These are phyloP conservation scores for Gracilinanus agilis DNA, from an alignment of 2,113 vertebrate genomes.

Conservation along the genomic window DNA sequence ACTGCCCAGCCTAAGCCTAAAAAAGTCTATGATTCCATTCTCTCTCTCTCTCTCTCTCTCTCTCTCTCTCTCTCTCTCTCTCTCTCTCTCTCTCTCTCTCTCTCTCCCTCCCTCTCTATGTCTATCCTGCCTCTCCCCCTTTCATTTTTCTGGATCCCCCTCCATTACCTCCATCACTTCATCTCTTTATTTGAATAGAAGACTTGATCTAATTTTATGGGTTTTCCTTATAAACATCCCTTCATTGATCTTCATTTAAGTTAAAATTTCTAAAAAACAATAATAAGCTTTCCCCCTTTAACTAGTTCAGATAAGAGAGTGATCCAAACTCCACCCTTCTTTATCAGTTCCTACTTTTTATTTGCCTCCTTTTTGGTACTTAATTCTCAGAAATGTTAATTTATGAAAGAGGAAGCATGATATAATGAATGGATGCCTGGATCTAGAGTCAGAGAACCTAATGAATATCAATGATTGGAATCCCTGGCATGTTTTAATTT, in stretches of 20 bases:
- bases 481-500: neutral
- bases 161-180: neutral
- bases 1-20: neutral
- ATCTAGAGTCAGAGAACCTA: neutral
- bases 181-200: neutral
- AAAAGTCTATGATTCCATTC: neutral
- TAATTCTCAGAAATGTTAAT: neutral
- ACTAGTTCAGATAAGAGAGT: neutral
- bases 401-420: neutral
- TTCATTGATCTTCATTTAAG: neutral
- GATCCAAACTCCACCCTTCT: neutral
- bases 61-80: neutral
- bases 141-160: neutral
- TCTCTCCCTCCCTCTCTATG: no score
- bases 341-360: neutral
- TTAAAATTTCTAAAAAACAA: neutral
- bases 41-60: neutral
- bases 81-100: neutral
- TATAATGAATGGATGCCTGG: neutral
- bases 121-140: neutral
- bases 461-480: neutral
- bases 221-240: neutral
- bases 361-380: neutral
- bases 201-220: neutral
- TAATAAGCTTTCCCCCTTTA: neutral